Evolutionary conservation across 2,113 vertebrate species (phyloP).

Genomic region (Proterorhinus semilunaris): DNA sequence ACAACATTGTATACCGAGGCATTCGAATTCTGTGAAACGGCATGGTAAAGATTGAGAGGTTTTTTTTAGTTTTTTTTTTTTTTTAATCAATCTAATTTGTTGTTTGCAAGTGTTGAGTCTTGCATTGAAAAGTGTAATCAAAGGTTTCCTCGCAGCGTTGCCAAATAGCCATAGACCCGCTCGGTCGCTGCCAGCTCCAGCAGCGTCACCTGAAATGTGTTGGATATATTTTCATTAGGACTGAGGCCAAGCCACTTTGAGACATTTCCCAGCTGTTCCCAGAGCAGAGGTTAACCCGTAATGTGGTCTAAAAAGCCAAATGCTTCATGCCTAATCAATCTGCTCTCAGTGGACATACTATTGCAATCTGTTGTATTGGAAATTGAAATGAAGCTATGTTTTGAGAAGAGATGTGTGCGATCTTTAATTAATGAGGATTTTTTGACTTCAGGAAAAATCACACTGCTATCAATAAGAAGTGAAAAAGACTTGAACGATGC

Average conservation of each 20-base stretch:
- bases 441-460: too few species aligned
- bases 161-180: constrained; percentile 13
- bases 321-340: neutral
- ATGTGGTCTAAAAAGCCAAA: constrained; percentile 4
- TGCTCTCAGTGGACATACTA: neutral
- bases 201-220: constrained; percentile 23
- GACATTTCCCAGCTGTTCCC: constrained; percentile 7
- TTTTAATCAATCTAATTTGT: neutral
- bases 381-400: too few species aligned
- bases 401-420: too few species aligned
- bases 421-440: neutral
- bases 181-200: constrained; percentile 8
- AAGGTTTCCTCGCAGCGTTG: neutral
- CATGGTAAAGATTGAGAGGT: neutral
- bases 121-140: constrained; percentile 24
- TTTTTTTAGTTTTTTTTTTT: neutral
- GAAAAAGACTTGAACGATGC: neutral
- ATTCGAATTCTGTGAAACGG: neutral
- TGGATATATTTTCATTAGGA: constrained; percentile 11
- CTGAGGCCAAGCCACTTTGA: neutral
- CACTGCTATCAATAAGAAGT: too few species aligned
- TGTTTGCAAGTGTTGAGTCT: neutral
- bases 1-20: neutral
- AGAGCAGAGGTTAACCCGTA: constrained; percentile 5
- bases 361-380: neutral